Conservation (phyloP, 1,140 invertebrate genomes). For the Atta colombica region DNA sequence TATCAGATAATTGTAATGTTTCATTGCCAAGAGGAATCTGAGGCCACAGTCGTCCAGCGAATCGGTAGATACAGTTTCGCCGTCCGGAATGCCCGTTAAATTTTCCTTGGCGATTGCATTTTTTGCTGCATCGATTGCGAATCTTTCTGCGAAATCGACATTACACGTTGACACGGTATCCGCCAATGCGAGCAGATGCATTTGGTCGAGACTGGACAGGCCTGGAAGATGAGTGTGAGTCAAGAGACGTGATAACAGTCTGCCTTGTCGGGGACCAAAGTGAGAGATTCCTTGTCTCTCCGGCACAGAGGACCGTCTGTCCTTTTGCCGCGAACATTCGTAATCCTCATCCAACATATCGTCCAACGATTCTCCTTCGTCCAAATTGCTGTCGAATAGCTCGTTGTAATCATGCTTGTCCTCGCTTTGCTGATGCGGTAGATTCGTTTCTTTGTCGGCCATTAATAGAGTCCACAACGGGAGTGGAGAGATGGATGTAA, state of each 20-base stretch:
- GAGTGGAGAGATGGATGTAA: slow-evolving; percentile 97
- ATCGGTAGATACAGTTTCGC: slow-evolving; percentile 90
- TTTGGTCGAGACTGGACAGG: slow-evolving; percentile 98
- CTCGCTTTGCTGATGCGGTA: slow-evolving; percentile 80
- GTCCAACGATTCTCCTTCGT: slow-evolving; percentile 94
- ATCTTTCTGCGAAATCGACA: slow-evolving; percentile 94
- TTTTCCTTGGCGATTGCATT: slow-evolving; percentile 91
- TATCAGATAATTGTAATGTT: slow-evolving; percentile 98
- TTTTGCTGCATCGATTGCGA: slow-evolving; percentile 92
- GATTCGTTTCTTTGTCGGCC: slow-evolving; percentile 94
- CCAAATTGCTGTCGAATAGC: slow-evolving; percentile 93
- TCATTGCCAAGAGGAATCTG: slow-evolving; percentile 98
- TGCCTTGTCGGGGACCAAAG: slow-evolving; percentile 93
- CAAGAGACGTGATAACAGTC: slow-evolving; percentile 94
- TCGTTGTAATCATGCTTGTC: slow-evolving; percentile 93
- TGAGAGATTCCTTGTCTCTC: slow-evolving; percentile 92
- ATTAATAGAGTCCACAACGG: slow-evolving; percentile 98
- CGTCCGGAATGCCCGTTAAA: slow-evolving; percentile 88
- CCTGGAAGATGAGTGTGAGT: slow-evolving; percentile 99
- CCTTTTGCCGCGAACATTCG: slow-evolving; percentile 88
- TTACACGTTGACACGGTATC: slow-evolving; percentile 98
- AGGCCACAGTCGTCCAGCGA: slow-evolving; percentile 99
- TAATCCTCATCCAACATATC: slow-evolving; percentile 91
- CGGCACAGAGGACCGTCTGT: slow-evolving; percentile 89
- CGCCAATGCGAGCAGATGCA: slow-evolving; percentile 98